A percentile compares a stretch with the other conserved stretches of the same genome.
Conservation (phyloP, 2,888 invertebrate species). For the Cephus spinipes region DNA sequence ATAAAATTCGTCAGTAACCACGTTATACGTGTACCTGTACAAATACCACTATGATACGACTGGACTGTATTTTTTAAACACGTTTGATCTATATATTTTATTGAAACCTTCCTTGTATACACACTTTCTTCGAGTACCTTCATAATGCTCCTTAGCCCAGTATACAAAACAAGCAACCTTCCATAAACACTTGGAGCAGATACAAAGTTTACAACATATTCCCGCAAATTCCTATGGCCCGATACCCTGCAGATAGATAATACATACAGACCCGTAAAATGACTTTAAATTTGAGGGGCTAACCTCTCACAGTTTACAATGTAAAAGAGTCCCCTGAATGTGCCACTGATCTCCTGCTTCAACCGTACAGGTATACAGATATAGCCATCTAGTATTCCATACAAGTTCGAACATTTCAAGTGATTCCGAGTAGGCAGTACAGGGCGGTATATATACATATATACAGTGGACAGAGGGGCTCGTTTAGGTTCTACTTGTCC, state of each 20-base stretch:
- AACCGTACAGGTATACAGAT: not conserved
- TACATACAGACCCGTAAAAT: not conserved
- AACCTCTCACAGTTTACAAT: not conserved
- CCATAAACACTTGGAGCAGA: not conserved
- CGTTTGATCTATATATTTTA: not conserved
- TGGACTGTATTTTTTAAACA: not conserved
- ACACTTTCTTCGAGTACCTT: not conserved
- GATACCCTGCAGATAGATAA: not conserved
- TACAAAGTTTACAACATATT: not conserved
- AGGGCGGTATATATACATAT: constrained; percentile 18
- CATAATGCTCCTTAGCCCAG: not conserved
- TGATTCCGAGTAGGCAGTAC: constrained; percentile 36
- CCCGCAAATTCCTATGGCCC: not conserved
- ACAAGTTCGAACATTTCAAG: constrained; percentile 32
- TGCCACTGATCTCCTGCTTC: not conserved
- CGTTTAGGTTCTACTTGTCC: constrained; percentile 54
- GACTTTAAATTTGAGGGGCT: not conserved
- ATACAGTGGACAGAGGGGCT: constrained; percentile 32
- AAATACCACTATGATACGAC: not conserved
- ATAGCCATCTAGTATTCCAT: not conserved
- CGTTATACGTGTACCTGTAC: too few relatives aligned
- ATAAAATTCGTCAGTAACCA: too few relatives aligned
- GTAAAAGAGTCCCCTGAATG: not conserved
- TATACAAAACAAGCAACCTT: not conserved
- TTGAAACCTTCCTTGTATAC: not conserved